These are phyloP conservation scores for Glandiceps talaboti DNA, from an alignment of 53 echinoderm and acorn worm genomes.

Conservation along the genomic window DNA sequence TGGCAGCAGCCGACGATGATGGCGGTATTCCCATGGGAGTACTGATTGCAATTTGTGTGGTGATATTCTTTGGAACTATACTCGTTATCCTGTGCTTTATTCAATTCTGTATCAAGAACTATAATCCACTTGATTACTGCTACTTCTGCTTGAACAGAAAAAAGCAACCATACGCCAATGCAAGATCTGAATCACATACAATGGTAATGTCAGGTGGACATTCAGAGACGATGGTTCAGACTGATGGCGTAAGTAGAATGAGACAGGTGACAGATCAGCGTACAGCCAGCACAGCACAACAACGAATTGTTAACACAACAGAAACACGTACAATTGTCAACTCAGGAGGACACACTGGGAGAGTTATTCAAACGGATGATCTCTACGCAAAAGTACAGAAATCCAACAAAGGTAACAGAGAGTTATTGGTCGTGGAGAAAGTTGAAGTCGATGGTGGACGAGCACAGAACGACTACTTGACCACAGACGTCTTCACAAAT, in stretches of 20 bases:
- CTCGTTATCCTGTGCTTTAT: background rate
- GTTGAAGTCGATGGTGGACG: background rate
- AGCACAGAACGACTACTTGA: background rate
- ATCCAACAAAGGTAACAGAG: background rate
- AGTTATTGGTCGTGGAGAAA: background rate
- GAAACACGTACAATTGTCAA: no score
- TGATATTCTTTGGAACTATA: background rate
- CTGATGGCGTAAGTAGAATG: no score
- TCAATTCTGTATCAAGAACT: background rate
- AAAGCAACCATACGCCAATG: background rate
- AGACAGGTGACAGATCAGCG: no score
- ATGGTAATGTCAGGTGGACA: background rate
- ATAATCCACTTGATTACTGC: background rate
- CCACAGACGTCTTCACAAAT: background rate
- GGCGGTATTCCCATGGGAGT: background rate
- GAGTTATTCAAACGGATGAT: background rate
- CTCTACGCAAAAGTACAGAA: background rate
- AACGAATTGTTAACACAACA: no score
- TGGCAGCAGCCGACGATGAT: background rate
- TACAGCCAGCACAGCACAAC: no score
- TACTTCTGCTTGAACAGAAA: background rate
- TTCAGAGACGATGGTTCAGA: background rate
- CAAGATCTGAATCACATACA: background rate
- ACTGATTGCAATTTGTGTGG: background rate
- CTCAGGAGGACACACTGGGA: no score